A percentile compares a stretch with the other conserved stretches of the same genome.
phyloP scores from a whole-genome alignment of 2,797 vertebrate genomes.

The Trachurus trachurus region DNA sequence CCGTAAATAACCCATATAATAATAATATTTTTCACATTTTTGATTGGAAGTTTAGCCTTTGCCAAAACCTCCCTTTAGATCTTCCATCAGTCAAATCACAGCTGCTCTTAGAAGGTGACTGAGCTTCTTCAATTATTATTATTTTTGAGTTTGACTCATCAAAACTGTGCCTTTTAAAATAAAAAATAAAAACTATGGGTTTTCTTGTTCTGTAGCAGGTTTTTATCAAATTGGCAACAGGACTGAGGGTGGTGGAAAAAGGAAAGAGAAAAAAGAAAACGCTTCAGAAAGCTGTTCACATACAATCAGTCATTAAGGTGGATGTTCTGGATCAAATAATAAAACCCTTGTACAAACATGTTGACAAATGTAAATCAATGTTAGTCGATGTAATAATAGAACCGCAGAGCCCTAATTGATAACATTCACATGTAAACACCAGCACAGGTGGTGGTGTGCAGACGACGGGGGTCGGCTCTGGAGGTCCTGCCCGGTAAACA shows the following conservation, averaged over 20 bases:
- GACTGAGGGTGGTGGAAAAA: constrained; percentile 10
- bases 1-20: constrained; percentile 76
- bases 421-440: constrained; percentile 83
- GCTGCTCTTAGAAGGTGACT: constrained; percentile 62
- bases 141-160: constrained; percentile 48
- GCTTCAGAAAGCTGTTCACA: constrained; percentile 62
- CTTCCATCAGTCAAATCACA: constrained; percentile 61
- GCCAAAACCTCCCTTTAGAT: constrained; percentile 39
- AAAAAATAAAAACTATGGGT: constrained; percentile 25
- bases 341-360: constrained; percentile 52
- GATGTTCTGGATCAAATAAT: constrained; percentile 46
- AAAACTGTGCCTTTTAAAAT: constrained; percentile 46
- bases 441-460: constrained; percentile 36
- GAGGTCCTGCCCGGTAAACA: constrained; percentile 62
- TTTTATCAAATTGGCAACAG: constrained; percentile 73
- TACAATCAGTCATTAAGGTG: constrained; percentile 69
- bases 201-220: constrained; percentile 48
- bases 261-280: constrained; percentile 28
- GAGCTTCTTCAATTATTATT: constrained; percentile 44
- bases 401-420: constrained; percentile 59
- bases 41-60: constrained; percentile 71
- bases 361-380: constrained; percentile 52
- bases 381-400: constrained; percentile 27
- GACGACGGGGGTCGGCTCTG: constrained; percentile 27
- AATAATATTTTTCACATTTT: constrained; percentile 86